Evolutionary conservation across 2,113 vertebrate species (phyloP).

Genomic region (Microtus oregoni): DNA sequence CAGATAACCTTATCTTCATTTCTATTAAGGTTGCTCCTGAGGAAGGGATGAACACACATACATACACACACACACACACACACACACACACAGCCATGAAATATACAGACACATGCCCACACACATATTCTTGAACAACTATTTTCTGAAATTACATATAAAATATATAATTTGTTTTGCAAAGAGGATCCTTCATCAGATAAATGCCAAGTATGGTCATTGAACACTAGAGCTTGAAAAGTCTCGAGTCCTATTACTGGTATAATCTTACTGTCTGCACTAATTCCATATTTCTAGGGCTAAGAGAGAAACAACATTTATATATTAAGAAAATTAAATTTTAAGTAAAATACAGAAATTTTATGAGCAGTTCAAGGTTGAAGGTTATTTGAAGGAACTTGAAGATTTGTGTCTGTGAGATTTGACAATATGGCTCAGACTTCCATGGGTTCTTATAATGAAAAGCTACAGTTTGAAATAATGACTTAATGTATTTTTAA

Average conservation of each 20-base stretch:
- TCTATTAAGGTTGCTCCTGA: constrained; percentile 27
- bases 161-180: background rate
- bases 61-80: background rate
- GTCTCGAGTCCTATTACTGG: background rate
- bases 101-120: background rate
- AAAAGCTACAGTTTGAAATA: constrained; percentile 28
- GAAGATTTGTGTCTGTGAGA: background rate
- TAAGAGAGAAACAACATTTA: background rate
- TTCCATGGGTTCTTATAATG: background rate
- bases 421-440: background rate
- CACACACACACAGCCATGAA: background rate
- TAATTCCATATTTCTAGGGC: background rate
- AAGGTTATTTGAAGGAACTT: constrained; percentile 39
- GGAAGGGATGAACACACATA: background rate
- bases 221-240: background rate
- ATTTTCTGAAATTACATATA: constrained; percentile 29
- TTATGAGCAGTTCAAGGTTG: background rate
- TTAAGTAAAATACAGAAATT: constrained; percentile 4
- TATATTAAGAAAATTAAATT: constrained; percentile 2
- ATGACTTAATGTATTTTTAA: constrained; percentile 7
- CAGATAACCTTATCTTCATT: constrained; percentile 17
- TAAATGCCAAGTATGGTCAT: background rate
- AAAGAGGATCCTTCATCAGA: constrained; percentile 7
- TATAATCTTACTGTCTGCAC: background rate
- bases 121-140: background rate